Evolutionary conservation across 2,113 vertebrate species (phyloP), one percentile per base, ranked within the genome.

Genomic region (Tychaedon coryphoeus): DNA sequence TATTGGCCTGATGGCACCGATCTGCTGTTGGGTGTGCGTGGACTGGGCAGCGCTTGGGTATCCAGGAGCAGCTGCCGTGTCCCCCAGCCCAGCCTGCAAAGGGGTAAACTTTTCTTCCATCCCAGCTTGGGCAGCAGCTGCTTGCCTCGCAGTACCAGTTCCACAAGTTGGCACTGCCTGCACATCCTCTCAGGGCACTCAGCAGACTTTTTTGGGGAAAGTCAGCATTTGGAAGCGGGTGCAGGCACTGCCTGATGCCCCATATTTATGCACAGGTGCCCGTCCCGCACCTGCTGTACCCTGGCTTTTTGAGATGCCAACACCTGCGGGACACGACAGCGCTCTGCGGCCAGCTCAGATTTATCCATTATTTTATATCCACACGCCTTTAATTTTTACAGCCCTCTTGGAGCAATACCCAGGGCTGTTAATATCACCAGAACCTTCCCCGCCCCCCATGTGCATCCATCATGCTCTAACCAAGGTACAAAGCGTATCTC

Each of bases 301-400:
- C 24, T 1, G 3, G 23, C 29, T 79, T 75, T 58, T 57, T 1
- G 3, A 60, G 67, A 56, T 75, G 38, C 83, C 80, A 62, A 5
- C 45, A 73, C 87, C 66, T 33, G 53, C 0, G 47, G 78, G 69
- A 86, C 10, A 0, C 75, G 0, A 34, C 89, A 87, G 90, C 2
- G 1, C 92, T 92, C 82, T 91, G 88, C 45, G 10, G 66, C 76
- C 71, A 0, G 24, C 86, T 73, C 80, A 93, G 93, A 95, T 96
- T 95, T 96, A 96, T 96, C 92, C 81, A 75, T 96, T 96, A 92
- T 95, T 96, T 94, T 95, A 93, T 92, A 94, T 90, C 94, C 92
- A 76, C 93, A 94, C 22, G 58, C 95, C 77, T 96, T 95, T 96
- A 93, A 97, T 96, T 96, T 96, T 95, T 96, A 96, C 88, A 80